Conservation (phyloP, 2,888 invertebrate genomes). For the Germaria angustata region DNA sequence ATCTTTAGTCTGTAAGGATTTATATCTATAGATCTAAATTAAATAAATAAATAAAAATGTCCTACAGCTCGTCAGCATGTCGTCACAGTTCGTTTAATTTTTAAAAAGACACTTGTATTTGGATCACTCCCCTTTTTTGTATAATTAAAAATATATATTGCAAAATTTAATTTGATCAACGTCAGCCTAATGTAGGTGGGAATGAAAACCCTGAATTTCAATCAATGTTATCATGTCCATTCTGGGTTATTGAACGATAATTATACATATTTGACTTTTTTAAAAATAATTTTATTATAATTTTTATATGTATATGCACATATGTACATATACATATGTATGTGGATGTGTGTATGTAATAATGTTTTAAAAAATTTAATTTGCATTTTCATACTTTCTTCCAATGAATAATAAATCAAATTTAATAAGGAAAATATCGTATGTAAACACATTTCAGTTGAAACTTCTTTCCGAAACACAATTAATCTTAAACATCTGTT, state of each 20-base stretch:
- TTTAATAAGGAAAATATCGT: background rate
- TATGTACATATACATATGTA: too few relatives aligned
- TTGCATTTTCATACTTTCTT: conserved; percentile 38
- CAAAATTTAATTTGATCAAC: too few relatives aligned
- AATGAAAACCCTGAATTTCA: background rate
- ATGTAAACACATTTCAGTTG: background rate
- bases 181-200: too few relatives aligned
- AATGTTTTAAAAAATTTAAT: background rate
- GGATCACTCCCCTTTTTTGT: too few relatives aligned
- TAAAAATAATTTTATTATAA: background rate
- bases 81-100: too few relatives aligned
- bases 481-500: conserved; percentile 63
- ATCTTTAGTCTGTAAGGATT: too few relatives aligned
- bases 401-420: background rate
- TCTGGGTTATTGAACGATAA: conserved; percentile 28
- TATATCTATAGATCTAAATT: too few relatives aligned
- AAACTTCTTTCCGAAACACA: conserved; percentile 38
- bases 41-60: too few relatives aligned
- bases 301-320: too few relatives aligned
- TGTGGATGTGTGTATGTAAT: background rate
- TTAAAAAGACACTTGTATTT: too few relatives aligned
- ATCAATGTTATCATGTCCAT: background rate
- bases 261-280: background rate
- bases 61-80: too few relatives aligned
- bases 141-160: too few relatives aligned